These are phyloP conservation scores for Micrastur ruficollis DNA, from an alignment of 2,797 vertebrate genomes.

Conservation along the genomic window DNA sequence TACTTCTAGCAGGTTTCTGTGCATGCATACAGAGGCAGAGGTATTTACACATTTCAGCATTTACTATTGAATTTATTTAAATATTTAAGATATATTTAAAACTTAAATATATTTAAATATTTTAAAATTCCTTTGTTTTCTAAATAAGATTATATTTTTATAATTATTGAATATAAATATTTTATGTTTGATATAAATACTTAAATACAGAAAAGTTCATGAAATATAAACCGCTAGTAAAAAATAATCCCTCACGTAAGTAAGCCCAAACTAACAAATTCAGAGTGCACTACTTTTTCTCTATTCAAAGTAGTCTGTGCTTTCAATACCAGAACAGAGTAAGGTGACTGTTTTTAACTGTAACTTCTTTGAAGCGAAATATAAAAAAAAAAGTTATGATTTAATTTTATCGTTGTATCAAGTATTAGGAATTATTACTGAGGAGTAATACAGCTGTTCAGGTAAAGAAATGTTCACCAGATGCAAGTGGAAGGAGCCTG, in stretches of 20 bases:
- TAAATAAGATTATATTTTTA: not conserved
- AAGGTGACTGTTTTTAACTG: rapidly evolving
- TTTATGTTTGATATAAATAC: not conserved
- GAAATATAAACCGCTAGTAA: not conserved
- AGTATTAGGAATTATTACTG: not conserved
- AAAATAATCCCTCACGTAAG: not conserved
- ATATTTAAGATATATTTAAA: not conserved
- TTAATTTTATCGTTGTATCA: not conserved
- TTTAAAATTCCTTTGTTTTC: not conserved
- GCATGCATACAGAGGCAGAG: not conserved
- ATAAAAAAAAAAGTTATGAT: not conserved
- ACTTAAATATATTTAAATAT: not conserved
- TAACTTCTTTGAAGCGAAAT: not conserved
- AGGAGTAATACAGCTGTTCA: not conserved
- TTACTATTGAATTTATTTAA: not conserved
- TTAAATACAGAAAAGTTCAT: not conserved
- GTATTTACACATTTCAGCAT: not conserved
- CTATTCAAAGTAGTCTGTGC: not conserved
- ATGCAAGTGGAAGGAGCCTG: not conserved
- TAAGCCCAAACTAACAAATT: not conserved
- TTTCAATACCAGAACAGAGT: not conserved
- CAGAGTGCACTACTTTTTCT: not conserved
- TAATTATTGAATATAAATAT: not conserved
- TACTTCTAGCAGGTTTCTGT: not conserved
- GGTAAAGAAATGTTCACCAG: not conserved